phyloP scores from a whole-genome alignment of 2,797 vertebrate genomes.

The Sorex maritimensis region DNA sequence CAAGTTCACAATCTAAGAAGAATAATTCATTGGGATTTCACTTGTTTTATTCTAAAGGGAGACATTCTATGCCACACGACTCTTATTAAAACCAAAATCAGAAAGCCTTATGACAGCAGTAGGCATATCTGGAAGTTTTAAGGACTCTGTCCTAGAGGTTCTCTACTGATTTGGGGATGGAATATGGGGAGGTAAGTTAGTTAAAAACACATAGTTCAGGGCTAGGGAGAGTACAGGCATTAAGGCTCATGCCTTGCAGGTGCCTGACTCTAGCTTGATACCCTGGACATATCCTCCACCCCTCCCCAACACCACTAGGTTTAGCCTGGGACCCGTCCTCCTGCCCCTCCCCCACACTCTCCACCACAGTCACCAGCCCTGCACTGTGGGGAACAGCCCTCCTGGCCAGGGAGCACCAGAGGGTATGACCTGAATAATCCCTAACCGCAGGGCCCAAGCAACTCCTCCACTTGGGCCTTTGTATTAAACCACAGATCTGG shows the following conservation, averaged over 20 bases:
- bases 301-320: neutral
- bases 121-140: conserved; percentile 62
- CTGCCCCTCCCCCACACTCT: no score
- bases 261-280: no score
- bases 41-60: conserved; percentile 41
- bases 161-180: conserved; percentile 21
- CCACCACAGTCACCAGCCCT: no score
- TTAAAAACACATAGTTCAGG: conserved; percentile 25
- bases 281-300: neutral
- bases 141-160: conserved; percentile 51
- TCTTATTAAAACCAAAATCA: conserved; percentile 14
- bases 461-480: neutral
- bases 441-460: neutral
- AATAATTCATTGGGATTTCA: conserved; percentile 32
- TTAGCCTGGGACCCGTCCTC: conserved; percentile 30
- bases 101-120: neutral
- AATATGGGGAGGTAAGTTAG: conserved; percentile 61
- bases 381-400: no score
- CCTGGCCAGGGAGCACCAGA: no score
- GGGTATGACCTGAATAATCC: no score
- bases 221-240: no score
- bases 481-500: neutral
- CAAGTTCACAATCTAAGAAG: conserved; percentile 31
- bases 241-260: no score
- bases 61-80: neutral